Evolutionary conservation across 2,113 vertebrate genomes (phyloP), one percentile per base, ranked within the genome.

Genomic region (Otolemur garnettii): DNA sequence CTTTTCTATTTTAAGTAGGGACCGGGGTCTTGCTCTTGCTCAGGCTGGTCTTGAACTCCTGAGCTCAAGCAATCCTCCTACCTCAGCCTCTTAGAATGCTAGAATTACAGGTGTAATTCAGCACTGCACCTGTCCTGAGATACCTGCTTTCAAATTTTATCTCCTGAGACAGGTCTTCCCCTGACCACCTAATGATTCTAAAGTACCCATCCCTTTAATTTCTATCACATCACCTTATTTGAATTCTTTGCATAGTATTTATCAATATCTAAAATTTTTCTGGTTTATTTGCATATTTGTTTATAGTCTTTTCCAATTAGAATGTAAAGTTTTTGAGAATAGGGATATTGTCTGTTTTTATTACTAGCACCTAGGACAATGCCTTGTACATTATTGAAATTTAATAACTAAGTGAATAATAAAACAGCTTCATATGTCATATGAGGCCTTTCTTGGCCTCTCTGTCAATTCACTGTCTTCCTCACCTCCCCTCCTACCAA

Each of bases 121-220:
- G n/a, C n/a, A 72, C n/a, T 19, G n/a, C 0, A 10, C n/a, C 69
- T 35, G n/a, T 12, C 72, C 3, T 91, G 53, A 57, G 77, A 33
- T 88, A 71, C 4, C 55, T 60, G 57, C 42, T 94, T 90, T 75
- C 91, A 94, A 95, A 72, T 93, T 59, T 64, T 21, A 64, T 89
- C n/a, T 86, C 38, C 21, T 87, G n/a, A 68, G 14, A 77, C 42
- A 91, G 72, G 28, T 12, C 66, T 75, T 93, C 14, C 24, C n/a
- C 1, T 69, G 50, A 94, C 13, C 26, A n/a, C 18, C 28, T 78
- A 68, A 87, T 66, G 62, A 83, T 55, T 86, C 12, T 24, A 30
- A 78, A 79, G 35, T 94, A 50, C 28, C 35, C 30, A 72, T 26
- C 7, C 4, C 28, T n/a, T 21, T 60, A 35, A 11, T 69, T 69